Evolutionary conservation across 2,888 invertebrate genomes (phyloP).

Genomic region (Cactoblastis cactorum): DNA sequence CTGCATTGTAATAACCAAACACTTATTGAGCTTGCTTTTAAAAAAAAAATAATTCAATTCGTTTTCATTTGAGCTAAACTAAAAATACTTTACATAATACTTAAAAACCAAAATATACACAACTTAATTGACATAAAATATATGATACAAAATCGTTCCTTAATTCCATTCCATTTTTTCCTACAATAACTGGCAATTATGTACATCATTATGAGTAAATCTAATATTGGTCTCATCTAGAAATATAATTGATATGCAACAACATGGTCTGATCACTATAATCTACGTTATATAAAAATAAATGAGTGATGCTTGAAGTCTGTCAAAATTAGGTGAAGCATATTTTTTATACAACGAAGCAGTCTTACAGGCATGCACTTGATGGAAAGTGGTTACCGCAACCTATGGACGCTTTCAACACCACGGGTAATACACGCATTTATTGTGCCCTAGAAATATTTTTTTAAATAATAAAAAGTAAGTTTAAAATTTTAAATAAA

Average conservation of each 20-base stretch:
- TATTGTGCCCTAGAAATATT: too few species aligned
- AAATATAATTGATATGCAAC: slow-evolving; percentile 43
- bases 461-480: too few species aligned
- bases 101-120: neutral
- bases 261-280: slow-evolving; percentile 29
- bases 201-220: slow-evolving; percentile 20
- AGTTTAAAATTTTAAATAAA: too few species aligned
- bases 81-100: neutral
- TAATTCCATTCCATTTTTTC: neutral
- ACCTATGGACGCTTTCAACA: too few species aligned
- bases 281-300: slow-evolving; percentile 8
- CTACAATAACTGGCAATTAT: too few species aligned
- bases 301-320: neutral
- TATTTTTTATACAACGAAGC: too few species aligned
- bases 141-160: neutral
- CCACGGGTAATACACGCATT: too few species aligned
- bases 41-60: neutral
- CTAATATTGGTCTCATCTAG: slow-evolving; percentile 36
- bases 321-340: neutral
- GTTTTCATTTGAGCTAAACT: neutral
- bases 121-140: neutral
- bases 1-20: too few species aligned
- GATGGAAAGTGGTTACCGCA: too few species aligned
- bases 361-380: too few species aligned
- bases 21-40: too few species aligned